phyloP scores from a whole-genome alignment of 2,888 invertebrate species.

The Diploptera punctata region DNA sequence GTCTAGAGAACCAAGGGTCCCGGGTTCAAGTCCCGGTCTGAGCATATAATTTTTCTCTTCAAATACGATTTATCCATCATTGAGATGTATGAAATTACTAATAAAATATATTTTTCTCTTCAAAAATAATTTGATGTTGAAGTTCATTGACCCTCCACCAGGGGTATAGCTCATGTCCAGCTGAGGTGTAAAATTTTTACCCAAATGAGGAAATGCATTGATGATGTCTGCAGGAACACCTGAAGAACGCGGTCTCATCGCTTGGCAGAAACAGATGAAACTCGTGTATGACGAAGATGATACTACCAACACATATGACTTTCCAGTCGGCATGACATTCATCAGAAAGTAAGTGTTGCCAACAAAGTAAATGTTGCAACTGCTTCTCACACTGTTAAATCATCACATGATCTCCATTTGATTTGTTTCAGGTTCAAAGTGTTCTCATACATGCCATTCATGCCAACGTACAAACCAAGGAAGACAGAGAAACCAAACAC shows the following conservation, averaged over 20 bases:
- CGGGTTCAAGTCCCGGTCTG: too few species aligned
- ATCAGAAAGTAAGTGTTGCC: conserved; percentile 64
- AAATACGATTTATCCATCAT: too few species aligned
- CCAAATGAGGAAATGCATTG: too few species aligned
- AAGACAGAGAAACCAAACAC: too few species aligned
- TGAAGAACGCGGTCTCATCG: conserved; percentile 76
- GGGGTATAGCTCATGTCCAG: too few species aligned
- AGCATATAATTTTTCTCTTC: too few species aligned
- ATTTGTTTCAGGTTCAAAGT: background rate
- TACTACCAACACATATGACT: conserved; percentile 68
- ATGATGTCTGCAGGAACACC: conserved; percentile 62
- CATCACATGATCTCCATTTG: background rate
- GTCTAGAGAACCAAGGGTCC: too few species aligned
- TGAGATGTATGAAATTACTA: too few species aligned
- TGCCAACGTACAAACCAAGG: conserved; percentile 69
- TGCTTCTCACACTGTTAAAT: background rate
- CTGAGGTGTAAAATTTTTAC: too few species aligned
- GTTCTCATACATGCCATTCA: conserved; percentile 66
- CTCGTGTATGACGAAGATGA: conserved; percentile 55
- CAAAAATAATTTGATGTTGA: too few species aligned
- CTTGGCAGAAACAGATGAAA: conserved; percentile 76
- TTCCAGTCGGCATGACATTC: conserved; percentile 72
- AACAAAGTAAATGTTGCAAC: background rate
- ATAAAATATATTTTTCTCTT: too few species aligned
- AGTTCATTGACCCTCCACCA: too few species aligned